A percentile compares a stretch with the other conserved stretches of the same genome.
phyloP scores from a whole-genome alignment of 37 sponge, comb jelly and placozoan species.

The Eunapius fragilis region DNA sequence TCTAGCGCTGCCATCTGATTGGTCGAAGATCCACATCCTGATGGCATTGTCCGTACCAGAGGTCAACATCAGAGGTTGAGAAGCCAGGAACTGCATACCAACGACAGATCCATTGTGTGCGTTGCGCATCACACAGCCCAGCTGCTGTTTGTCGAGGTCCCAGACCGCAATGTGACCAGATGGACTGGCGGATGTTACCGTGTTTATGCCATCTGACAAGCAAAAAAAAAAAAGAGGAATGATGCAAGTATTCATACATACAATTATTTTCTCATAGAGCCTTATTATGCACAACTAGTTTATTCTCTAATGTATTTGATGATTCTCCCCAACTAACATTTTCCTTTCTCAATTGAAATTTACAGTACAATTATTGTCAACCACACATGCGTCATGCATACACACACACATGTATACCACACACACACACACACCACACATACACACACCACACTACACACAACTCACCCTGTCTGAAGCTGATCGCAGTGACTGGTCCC shows the following conservation, averaged over 20 bases:
- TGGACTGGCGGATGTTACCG: constrained; percentile 78
- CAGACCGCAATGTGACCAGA: constrained; percentile 94
- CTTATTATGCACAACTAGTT: too few species aligned
- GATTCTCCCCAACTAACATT: too few species aligned
- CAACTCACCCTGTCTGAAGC: constrained; percentile 89
- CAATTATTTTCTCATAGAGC: too few species aligned
- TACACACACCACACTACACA: background rate
- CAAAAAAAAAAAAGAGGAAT: background rate
- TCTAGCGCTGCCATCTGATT: constrained; percentile 93
- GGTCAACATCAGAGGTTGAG: constrained; percentile 88
- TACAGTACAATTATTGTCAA: too few species aligned
- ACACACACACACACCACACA: background rate
- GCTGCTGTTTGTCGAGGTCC: constrained; percentile 81
- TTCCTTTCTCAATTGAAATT: too few species aligned
- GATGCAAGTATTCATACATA: background rate
- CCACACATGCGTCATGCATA: background rate
- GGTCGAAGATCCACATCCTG: constrained; percentile 98
- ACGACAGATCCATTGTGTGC: constrained; percentile 77
- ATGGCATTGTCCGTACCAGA: constrained; percentile 85
- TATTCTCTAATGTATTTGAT: too few species aligned
- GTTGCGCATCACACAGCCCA: constrained; percentile 55
- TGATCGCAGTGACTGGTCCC: constrained; percentile 87
- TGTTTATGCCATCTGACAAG: constrained; percentile 73
- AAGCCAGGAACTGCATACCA: constrained; percentile 69
- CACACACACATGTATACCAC: background rate